Evolutionary conservation across 2,888 invertebrate genomes (phyloP).

Genomic region (Iphiclides podalirius): DNA sequence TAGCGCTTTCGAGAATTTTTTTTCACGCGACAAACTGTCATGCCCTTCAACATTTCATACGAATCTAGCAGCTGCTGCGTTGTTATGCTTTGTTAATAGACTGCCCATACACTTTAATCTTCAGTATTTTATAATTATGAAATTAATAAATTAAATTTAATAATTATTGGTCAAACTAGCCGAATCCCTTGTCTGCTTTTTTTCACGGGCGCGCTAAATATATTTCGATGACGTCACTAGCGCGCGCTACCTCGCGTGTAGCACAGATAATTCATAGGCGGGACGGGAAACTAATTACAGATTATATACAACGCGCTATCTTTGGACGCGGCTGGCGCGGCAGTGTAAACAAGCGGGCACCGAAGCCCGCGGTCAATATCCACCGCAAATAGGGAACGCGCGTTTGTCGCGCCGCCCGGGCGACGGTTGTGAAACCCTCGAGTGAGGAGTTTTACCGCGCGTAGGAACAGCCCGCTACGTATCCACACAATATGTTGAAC

Average conservation of each 20-base stretch:
- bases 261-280: constrained; percentile 1
- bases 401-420: constrained; percentile 34
- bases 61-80: too few relatives aligned
- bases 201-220: neutral
- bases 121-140: too few relatives aligned
- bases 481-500: too few relatives aligned
- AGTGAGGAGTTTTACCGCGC: too few relatives aligned
- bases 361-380: constrained; percentile 61
- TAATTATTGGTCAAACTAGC: too few relatives aligned
- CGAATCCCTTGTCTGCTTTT: neutral
- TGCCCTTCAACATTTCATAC: too few relatives aligned
- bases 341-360: constrained; percentile 66
- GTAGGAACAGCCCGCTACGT: too few relatives aligned
- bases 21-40: too few relatives aligned
- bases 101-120: too few relatives aligned
- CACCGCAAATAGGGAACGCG: constrained; percentile 64
- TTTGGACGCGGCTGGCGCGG: constrained; percentile 58
- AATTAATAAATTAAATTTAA: too few relatives aligned
- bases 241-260: neutral
- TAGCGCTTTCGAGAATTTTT: too few relatives aligned
- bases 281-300: neutral
- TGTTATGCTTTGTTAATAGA: too few relatives aligned
- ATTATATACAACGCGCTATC: constrained; percentile 42
- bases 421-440: constrained; percentile 33
- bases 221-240: neutral